Conservation (phyloP, 2,113 vertebrate species). For the Macroglossus sobrinus region DNA sequence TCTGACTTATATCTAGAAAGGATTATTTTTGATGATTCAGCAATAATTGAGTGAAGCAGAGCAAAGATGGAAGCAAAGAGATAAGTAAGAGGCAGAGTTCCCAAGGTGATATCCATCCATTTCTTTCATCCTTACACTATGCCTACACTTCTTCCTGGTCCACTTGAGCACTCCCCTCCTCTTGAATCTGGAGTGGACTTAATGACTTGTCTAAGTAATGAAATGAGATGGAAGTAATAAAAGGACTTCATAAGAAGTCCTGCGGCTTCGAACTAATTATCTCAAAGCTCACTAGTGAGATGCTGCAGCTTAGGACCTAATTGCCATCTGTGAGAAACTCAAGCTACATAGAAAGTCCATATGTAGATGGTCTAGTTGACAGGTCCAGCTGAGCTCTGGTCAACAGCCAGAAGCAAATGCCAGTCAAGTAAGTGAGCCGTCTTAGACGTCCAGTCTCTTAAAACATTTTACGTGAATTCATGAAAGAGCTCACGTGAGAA, state of each 20-base stretch:
- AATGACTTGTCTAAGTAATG: neutral
- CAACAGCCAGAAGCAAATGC: neutral
- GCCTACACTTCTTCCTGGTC: neutral
- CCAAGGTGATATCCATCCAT: no score
- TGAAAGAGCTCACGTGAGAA: neutral
- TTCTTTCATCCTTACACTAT: neutral
- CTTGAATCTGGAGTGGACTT: neutral
- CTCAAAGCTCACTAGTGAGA: neutral
- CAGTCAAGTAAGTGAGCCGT: neutral
- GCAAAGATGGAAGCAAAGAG: neutral
- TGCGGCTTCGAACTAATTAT: neutral
- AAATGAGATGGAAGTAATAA: neutral
- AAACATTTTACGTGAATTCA: neutral
- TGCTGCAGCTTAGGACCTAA: neutral
- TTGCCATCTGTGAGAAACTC: neutral
- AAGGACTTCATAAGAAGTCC: neutral
- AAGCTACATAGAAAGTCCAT: neutral
- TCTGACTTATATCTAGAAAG: neutral
- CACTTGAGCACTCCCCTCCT: no score
- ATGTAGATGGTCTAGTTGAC: neutral
- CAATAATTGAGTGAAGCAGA: neutral
- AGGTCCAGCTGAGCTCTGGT: neutral
- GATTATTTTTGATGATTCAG: neutral
- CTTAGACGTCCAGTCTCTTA: neutral
- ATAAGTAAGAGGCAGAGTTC: neutral